Evolutionary conservation across 2,113 vertebrate species (phyloP).

Genomic region (Anguilla japonica): DNA sequence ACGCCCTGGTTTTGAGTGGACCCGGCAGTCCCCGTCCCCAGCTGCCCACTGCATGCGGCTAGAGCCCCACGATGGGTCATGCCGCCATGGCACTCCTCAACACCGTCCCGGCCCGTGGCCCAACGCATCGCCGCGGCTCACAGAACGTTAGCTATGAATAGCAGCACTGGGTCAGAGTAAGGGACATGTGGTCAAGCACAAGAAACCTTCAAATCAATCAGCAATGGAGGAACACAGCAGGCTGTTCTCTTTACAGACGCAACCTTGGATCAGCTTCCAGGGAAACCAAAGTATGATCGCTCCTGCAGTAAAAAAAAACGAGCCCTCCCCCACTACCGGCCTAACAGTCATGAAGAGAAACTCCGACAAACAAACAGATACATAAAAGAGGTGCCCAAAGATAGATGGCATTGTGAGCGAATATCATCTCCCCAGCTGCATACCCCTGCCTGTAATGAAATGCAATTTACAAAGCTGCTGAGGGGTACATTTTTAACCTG

Average conservation of each 20-base stretch:
- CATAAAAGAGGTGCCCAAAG: neutral
- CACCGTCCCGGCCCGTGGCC: neutral
- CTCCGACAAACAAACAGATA: slow-evolving; percentile 11
- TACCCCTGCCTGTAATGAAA: slow-evolving; percentile 20
- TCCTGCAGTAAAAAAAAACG: neutral
- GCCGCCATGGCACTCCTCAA: neutral
- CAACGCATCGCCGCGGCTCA: slow-evolving; percentile 8
- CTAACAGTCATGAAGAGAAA: neutral
- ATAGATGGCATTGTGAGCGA: neutral
- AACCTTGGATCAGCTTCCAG: neutral
- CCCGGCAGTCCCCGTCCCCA: neutral
- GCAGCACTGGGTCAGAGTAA: neutral
- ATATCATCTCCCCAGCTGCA: slow-evolving; percentile 17
- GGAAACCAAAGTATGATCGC: neutral
- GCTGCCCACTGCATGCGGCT: neutral
- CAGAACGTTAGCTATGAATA: neutral
- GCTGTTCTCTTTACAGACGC: neutral
- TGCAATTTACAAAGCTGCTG: slow-evolving; percentile 12
- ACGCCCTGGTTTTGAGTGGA: neutral
- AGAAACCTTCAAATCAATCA: neutral
- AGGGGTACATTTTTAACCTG: neutral
- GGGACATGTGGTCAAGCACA: neutral
- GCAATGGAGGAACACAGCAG: neutral
- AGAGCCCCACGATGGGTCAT: no score
- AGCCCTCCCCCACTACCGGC: neutral